A percentile compares a stretch with the other conserved stretches of the same genome.
Conservation (phyloP, 2,888 invertebrate genomes). For the Lochmaea crataegi region DNA sequence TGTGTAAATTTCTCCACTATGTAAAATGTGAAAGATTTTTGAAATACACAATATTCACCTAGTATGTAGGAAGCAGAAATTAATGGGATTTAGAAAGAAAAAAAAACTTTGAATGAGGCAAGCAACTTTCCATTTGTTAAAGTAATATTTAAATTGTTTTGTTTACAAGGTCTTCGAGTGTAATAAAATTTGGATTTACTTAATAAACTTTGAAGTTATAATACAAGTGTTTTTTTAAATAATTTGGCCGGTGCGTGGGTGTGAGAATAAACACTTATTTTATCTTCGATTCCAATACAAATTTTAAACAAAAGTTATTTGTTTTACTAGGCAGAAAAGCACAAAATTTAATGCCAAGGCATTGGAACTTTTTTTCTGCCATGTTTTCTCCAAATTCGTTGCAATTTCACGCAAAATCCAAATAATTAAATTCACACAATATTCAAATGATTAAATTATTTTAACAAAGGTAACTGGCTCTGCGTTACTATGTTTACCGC, state of each 20-base stretch:
- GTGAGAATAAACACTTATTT: background rate
- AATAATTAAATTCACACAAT: too few species aligned
- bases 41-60: constrained; percentile 10
- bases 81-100: constrained; percentile 19
- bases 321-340: too few species aligned
- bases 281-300: background rate
- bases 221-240: background rate
- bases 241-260: constrained; percentile 3
- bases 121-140: constrained; percentile 21
- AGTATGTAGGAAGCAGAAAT: constrained; percentile 21
- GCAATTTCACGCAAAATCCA: too few species aligned
- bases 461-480: too few species aligned
- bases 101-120: constrained; percentile 12
- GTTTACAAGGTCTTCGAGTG: constrained; percentile 19
- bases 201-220: constrained; percentile 8
- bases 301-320: too few species aligned
- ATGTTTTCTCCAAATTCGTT: too few species aligned
- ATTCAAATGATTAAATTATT: too few species aligned
- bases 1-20: constrained; percentile 7
- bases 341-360: too few species aligned
- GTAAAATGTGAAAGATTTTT: constrained; percentile 17
- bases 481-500: too few species aligned
- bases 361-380: too few species aligned
- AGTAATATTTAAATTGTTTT: constrained; percentile 16
- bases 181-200: constrained; percentile 31